Evolutionary conservation across 1,140 invertebrate species (phyloP), one percentile per base, ranked within the genome.

Genomic region (Drosophila guanche): DNA sequence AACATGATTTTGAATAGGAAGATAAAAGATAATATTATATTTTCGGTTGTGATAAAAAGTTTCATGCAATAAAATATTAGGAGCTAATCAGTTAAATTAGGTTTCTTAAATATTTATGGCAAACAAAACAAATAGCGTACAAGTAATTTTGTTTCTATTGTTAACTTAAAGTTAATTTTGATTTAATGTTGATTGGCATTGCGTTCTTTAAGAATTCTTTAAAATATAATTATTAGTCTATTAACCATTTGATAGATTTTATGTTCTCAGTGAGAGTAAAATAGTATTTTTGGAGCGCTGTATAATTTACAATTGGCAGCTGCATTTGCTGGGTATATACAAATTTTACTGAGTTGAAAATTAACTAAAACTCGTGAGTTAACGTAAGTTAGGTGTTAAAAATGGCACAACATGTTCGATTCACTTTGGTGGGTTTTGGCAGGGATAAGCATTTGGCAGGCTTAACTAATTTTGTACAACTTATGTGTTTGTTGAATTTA

Each of bases 161-260:
- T 48, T 79, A 85, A 85, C 80, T 85, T 85, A 85, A 85, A 85
- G 76, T 85, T 89, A 78, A 65, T 86, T 78, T 88, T 86, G 74
- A 81, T 89, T 83, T 80, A 60, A 16, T 75, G 37, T 60, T 75
- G 54, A 74, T 85, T 80, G 71, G 71, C 73, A 63, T 70, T 72
- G 67, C 14, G 86, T 88, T 86, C 83, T 86, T 88, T 79, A 51
- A 86, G 83, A 86, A 86, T 75, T 75, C 56, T 20, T 69, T 60
- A 57, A 61, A 53, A 60, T 76, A 50, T 47, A n/a, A n/a, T n/a
- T n/a, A 41, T 52, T 48, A 63, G 76, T 48, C 22, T 71, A 72
- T 48, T 46, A 79, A 76, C 50, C 33, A 20, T 33, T 51, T 29
- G 33, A 51, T 45, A 16, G 16, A 51, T 46, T 27, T 52, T 10